A percentile compares a stretch with the other conserved stretches of the same genome.
Evolutionary conservation across 2,888 invertebrate genomes (phyloP).

Genomic region (Notodonta dromedarius): DNA sequence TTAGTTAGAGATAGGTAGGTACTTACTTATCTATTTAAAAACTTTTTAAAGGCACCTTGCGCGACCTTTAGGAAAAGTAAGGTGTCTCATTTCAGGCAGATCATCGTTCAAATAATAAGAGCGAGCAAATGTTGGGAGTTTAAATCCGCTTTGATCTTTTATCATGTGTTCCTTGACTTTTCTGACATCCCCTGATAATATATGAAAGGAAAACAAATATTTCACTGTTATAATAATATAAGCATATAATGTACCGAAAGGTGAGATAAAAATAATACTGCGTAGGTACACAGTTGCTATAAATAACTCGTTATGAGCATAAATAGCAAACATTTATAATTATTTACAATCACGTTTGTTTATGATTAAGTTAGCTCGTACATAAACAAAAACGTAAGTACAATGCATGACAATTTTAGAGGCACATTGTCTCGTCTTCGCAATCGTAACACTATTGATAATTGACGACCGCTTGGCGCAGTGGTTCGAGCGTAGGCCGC

Average conservation of each 20-base stretch:
- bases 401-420: background rate
- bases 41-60: too few species aligned
- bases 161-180: background rate
- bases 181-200: background rate
- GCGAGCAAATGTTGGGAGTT: background rate
- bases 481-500: too few species aligned
- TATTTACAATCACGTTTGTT: constrained; percentile 23
- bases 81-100: too few species aligned
- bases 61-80: too few species aligned
- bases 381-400: background rate
- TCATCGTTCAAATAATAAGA: too few species aligned
- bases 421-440: background rate
- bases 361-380: constrained; percentile 13
- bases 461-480: too few species aligned
- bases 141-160: background rate
- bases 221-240: background rate
- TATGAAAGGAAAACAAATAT: background rate
- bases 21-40: too few species aligned
- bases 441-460: too few species aligned
- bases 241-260: background rate
- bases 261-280: background rate
- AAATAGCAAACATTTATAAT: constrained; percentile 3
- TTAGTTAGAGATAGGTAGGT: too few species aligned
- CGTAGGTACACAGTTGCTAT: background rate
- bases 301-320: constrained; percentile 1